A percentile compares a stretch with the other conserved stretches of the same genome.
These are phyloP conservation scores for Tricholaema leucomelas DNA, from an alignment of 2,113 vertebrate species.

Conservation along the genomic window DNA sequence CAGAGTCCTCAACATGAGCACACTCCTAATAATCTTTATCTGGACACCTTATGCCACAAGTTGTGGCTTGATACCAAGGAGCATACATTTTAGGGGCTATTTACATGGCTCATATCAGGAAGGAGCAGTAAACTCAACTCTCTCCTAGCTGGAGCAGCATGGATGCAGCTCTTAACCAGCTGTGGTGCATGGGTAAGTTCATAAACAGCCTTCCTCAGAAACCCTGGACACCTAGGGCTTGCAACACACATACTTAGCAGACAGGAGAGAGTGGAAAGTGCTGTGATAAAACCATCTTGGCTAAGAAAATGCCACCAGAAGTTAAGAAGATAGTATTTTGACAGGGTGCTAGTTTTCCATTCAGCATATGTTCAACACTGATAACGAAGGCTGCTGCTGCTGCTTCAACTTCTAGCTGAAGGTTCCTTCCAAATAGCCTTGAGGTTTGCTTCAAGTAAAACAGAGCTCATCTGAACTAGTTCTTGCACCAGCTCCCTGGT, in stretches of 20 bases:
- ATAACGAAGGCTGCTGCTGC: background rate
- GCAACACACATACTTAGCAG: background rate
- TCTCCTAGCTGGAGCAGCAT: background rate
- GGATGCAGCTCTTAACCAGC: background rate
- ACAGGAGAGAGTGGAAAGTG: background rate
- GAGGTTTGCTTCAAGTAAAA: background rate
- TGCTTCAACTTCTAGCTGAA: background rate
- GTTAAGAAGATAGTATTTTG: background rate
- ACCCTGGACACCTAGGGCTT: background rate
- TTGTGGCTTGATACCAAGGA: background rate
- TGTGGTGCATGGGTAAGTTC: background rate
- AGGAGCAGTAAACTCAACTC: background rate
- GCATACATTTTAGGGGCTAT: background rate
- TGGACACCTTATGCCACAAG: background rate
- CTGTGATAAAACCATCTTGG: background rate
- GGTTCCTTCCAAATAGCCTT: background rate
- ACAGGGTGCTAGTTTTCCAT: fast-evolving
- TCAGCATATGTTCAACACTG: background rate
- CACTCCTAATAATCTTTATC: background rate
- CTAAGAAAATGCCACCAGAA: background rate
- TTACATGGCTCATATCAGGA: background rate
- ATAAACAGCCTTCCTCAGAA: background rate
- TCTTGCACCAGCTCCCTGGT: background rate
- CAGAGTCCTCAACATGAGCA: background rate
- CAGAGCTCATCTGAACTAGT: background rate